phyloP scores from a whole-genome alignment of 2,113 vertebrate species.

The Takifugu bimaculatus region DNA sequence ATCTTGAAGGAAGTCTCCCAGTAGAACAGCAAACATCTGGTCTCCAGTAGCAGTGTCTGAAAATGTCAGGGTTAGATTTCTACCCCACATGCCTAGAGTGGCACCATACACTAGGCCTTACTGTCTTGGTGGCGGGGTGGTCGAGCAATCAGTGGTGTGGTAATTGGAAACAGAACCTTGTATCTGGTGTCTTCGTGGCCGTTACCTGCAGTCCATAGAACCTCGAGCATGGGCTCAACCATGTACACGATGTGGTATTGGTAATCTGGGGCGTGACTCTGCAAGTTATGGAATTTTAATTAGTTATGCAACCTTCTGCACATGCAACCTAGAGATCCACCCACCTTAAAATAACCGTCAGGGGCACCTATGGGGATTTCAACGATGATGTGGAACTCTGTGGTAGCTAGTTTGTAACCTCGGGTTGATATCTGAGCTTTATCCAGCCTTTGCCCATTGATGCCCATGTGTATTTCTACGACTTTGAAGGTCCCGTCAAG shows the following conservation, averaged over 20 bases:
- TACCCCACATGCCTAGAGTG: neutral
- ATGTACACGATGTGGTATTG: conserved; percentile 66
- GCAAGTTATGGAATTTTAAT: conserved; percentile 44
- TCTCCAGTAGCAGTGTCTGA: conserved; percentile 60
- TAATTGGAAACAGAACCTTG: conserved; percentile 72
- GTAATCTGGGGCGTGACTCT: conserved; percentile 70
- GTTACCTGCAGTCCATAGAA: conserved; percentile 58
- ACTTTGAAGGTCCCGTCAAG: conserved; percentile 47
- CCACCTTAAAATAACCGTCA: conserved; percentile 82
- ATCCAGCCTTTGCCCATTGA: conserved; percentile 73
- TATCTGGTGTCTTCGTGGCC: conserved; percentile 60
- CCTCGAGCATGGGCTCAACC: conserved; percentile 73
- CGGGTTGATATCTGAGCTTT: conserved; percentile 61
- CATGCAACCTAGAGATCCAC: conserved; percentile 3
- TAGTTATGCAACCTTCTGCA: conserved; percentile 17
- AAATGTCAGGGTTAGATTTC: neutral
- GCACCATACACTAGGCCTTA: conserved; percentile 26
- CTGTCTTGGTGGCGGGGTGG: conserved; percentile 37
- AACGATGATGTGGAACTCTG: conserved; percentile 57
- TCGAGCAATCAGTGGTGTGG: conserved; percentile 60
- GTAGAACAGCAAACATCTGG: conserved; percentile 58
- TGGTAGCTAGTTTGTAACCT: conserved; percentile 63
- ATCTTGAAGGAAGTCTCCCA: conserved; percentile 78
- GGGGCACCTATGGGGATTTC: conserved; percentile 79
- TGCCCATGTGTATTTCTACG: conserved; percentile 70